phyloP scores from a whole-genome alignment of 2,888 invertebrate genomes.

The Rotaria sp. region DNA sequence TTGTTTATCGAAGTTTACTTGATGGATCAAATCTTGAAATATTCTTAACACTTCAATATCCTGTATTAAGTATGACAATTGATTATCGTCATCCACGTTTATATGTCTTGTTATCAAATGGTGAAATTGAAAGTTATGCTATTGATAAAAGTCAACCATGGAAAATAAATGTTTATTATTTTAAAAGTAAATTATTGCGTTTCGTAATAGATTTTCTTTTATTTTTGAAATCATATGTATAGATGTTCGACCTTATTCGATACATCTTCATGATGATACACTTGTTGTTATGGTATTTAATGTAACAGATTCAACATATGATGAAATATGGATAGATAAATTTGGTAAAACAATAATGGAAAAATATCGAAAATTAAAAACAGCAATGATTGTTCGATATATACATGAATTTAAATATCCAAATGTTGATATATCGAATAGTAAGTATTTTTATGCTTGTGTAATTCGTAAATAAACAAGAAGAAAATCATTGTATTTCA shows the following conservation, averaged over 20 bases:
- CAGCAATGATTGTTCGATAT: not conserved
- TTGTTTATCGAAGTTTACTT: not conserved
- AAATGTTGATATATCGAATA: not conserved
- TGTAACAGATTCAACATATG: not conserved
- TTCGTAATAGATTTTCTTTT: not conserved
- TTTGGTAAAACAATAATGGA: not conserved
- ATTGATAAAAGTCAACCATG: not conserved
- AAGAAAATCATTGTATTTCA: too few relatives aligned
- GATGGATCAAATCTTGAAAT: constrained; percentile 20
- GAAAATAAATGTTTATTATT: not conserved
- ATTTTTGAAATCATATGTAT: not conserved
- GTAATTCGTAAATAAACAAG: too few relatives aligned
- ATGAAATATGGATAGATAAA: constrained; percentile 6
- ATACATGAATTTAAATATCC: constrained; percentile 24
- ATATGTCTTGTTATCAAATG: constrained; percentile 8
- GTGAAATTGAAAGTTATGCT: not conserved
- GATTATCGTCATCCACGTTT: not conserved
- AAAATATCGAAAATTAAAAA: not conserved
- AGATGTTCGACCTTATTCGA: not conserved
- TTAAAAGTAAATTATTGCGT: not conserved
- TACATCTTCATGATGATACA: not conserved
- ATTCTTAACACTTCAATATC: not conserved
- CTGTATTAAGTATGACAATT: not conserved
- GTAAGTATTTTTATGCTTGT: not conserved
- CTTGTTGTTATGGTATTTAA: not conserved